Evolutionary conservation across 2,797 vertebrate genomes (phyloP).

Genomic region (Urosaurus nigricauda): DNA sequence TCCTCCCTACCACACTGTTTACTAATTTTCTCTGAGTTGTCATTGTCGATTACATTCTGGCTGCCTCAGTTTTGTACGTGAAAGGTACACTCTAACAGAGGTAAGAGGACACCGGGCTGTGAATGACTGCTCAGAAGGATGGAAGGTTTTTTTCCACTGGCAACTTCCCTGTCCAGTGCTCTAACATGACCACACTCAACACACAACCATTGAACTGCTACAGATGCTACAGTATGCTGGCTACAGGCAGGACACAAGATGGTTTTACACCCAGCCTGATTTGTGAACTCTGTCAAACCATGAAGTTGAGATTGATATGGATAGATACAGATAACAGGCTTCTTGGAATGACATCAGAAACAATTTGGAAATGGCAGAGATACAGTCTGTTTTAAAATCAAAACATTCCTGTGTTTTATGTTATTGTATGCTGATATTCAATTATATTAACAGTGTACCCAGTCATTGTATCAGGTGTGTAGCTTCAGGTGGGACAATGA

Average conservation of each 20-base stretch:
- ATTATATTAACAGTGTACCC: background rate
- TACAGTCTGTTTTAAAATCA: background rate
- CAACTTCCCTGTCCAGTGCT: background rate
- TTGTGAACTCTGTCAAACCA: background rate
- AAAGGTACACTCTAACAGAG: background rate
- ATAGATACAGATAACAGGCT: background rate
- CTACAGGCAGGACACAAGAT: background rate
- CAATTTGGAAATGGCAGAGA: background rate
- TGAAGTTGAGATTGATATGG: background rate
- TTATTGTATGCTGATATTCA: background rate
- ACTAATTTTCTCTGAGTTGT: background rate
- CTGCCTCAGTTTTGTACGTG: background rate
- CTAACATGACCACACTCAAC: background rate
- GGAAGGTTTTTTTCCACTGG: background rate
- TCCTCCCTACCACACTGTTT: too few species aligned
- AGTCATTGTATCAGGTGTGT: background rate
- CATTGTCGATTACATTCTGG: background rate
- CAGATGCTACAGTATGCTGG: background rate
- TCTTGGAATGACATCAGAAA: background rate
- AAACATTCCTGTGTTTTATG: background rate
- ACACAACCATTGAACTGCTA: background rate
- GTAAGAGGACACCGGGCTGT: background rate
- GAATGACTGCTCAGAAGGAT: background rate
- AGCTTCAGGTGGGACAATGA: too few species aligned
- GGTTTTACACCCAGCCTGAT: background rate